Percentiles rank a stretch among this genome's conserved stretches.
Evolutionary conservation across 2,797 vertebrate species (phyloP).

Genomic region (Pseudochromis fuscus): DNA sequence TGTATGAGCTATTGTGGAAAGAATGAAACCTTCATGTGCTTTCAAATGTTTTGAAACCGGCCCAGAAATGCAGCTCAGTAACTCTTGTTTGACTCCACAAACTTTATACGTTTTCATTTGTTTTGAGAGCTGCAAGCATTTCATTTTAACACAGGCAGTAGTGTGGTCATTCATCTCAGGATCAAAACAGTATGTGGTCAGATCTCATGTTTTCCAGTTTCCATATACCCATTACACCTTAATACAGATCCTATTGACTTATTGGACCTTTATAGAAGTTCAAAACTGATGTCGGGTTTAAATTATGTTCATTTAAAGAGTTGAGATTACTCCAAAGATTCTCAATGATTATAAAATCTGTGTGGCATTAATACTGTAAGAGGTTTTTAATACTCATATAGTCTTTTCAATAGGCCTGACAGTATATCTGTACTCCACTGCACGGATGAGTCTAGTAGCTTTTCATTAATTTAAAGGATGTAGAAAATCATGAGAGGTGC

Average conservation of each 20-base stretch:
- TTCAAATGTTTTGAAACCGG: neutral
- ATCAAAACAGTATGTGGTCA: no score
- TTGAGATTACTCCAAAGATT: no score
- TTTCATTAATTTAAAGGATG: neutral
- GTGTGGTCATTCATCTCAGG: no score
- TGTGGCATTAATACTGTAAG: no score
- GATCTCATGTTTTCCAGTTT: no score
- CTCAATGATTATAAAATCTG: no score
- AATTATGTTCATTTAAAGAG: no score
- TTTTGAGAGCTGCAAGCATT: neutral
- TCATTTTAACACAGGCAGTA: neutral
- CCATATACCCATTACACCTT: no score
- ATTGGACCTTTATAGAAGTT: no score
- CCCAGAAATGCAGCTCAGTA: rapidly evolving
- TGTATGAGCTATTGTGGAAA: neutral
- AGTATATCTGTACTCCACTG: neutral
- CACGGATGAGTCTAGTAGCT: neutral
- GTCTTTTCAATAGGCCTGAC: neutral
- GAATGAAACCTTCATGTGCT: neutral
- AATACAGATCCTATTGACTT: no score
- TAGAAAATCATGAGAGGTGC: neutral
- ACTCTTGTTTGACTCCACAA: neutral
- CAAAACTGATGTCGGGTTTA: no score
- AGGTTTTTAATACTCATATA: no score
- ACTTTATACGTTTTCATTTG: neutral